Evolutionary conservation across 2,888 invertebrate species (phyloP).

Genomic region (Drosophila nr. fundita): DNA sequence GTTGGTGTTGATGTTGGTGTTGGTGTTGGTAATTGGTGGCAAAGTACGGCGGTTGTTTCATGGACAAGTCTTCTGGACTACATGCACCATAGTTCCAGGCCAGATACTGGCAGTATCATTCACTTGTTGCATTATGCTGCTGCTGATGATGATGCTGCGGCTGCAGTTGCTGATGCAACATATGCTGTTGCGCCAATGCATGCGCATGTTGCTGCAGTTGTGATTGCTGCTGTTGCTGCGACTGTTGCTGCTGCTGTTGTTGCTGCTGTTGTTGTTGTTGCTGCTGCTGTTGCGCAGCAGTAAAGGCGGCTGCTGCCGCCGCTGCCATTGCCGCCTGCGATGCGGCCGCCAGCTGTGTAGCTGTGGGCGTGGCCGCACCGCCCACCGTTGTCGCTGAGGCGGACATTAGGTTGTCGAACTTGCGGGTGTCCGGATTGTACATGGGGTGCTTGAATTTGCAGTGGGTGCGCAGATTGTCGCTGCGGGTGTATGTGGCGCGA

Average conservation of each 20-base stretch:
- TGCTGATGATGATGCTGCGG: constrained; percentile 83
- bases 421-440: constrained; percentile 94
- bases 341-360: constrained; percentile 86
- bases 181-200: constrained; percentile 71
- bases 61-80: constrained; percentile 77
- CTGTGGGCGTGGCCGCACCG: constrained; percentile 86
- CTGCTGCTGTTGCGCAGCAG: constrained; percentile 81
- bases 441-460: constrained; percentile 96
- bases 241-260: constrained; percentile 77
- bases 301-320: constrained; percentile 85
- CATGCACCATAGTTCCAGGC: constrained; percentile 84
- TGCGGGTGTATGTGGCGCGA: constrained; percentile 95
- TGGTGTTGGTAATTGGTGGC: constrained; percentile 49
- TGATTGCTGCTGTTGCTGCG: constrained; percentile 68
- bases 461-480: constrained; percentile 96
- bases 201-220: constrained; percentile 77
- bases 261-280: constrained; percentile 81
- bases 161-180: constrained; percentile 73
- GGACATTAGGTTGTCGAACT: constrained; percentile 91
- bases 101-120: constrained; percentile 84
- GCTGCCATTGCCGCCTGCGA: constrained; percentile 84
- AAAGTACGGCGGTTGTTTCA: constrained; percentile 62
- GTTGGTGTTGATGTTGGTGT: constrained; percentile 40
- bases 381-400: constrained; percentile 84
- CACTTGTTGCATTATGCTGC: constrained; percentile 83